A percentile compares a stretch with the other conserved stretches of the same genome.
These are phyloP conservation scores for Austrolebias charrua DNA, from an alignment of 2,797 vertebrate species.

Conservation along the genomic window DNA sequence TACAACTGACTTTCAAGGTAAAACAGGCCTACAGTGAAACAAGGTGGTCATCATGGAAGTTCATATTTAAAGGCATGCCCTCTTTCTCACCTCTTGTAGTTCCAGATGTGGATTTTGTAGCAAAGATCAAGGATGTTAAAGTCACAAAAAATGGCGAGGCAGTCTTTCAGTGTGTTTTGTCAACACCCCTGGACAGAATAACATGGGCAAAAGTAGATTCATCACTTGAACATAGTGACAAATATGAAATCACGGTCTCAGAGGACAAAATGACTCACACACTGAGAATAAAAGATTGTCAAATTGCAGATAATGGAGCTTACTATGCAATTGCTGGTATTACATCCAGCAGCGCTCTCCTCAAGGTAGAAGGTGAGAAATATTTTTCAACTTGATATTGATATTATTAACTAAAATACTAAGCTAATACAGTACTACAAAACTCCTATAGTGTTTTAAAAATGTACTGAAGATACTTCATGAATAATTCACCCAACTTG, in stretches of 20 bases:
- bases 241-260: conserved; percentile 79
- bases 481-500: not conserved
- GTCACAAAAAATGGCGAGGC: conserved; percentile 77
- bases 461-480: not conserved
- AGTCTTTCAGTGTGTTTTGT: conserved; percentile 81
- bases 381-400: not conserved
- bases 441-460: too few relatives aligned
- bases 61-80: not conserved
- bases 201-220: conserved; percentile 80
- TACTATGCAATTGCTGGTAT: conserved; percentile 81
- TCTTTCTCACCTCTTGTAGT: conserved; percentile 56
- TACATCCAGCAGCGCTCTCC: conserved; percentile 80
- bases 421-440: not conserved
- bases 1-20: conserved; percentile 83
- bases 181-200: conserved; percentile 75
- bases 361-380: conserved; percentile 81
- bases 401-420: not conserved
- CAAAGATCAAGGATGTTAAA: conserved; percentile 67
- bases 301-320: conserved; percentile 78
- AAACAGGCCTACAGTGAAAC: conserved; percentile 16
- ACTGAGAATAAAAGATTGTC: conserved; percentile 77
- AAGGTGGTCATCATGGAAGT: not conserved
- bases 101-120: conserved; percentile 72
- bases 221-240: conserved; percentile 72
- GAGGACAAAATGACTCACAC: conserved; percentile 84